Evolutionary conservation across 1,140 invertebrate species (phyloP).

Genomic region (Psix sp.): DNA sequence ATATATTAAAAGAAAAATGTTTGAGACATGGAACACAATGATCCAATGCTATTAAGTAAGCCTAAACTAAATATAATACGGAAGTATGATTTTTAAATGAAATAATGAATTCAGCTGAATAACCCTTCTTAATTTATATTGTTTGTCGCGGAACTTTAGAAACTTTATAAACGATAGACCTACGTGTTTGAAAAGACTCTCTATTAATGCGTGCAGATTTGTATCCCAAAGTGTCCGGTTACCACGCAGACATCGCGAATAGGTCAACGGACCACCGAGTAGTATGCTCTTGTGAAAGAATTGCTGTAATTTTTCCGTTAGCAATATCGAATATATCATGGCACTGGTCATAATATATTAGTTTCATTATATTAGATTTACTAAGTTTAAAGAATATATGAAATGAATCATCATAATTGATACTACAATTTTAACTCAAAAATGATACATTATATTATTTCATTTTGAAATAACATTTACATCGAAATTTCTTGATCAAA

Average conservation of each 20-base stretch:
- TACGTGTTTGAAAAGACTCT: slow-evolving; percentile 58
- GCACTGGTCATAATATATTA: slow-evolving; percentile 69
- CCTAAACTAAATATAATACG: too few species aligned
- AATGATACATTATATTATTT: too few species aligned
- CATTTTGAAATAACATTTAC: too few species aligned
- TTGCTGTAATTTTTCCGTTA: slow-evolving; percentile 76
- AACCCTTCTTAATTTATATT: too few species aligned
- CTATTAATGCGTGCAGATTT: slow-evolving; percentile 75
- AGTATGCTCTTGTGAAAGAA: slow-evolving; percentile 65
- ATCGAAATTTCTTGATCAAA: too few species aligned
- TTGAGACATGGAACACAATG: too few species aligned
- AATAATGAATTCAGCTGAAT: too few species aligned
- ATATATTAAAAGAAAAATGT: too few species aligned
- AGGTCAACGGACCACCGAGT: slow-evolving; percentile 67
- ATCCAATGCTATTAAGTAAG: too few species aligned
- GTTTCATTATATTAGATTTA: slow-evolving; percentile 46
- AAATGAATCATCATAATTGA: slow-evolving; percentile 13
- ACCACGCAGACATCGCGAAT: slow-evolving; percentile 62
- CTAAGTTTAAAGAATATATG: slow-evolving; percentile 31
- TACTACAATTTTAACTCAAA: too few species aligned
- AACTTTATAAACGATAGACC: slow-evolving; percentile 55
- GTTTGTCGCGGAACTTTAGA: too few species aligned
- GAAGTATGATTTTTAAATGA: too few species aligned
- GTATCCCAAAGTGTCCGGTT: slow-evolving; percentile 72
- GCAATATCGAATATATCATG: slow-evolving; percentile 73